Evolutionary conservation across 2,113 vertebrate genomes (phyloP), one percentile per base, ranked within the genome.

Genomic region (Halcyon malimbica): DNA sequence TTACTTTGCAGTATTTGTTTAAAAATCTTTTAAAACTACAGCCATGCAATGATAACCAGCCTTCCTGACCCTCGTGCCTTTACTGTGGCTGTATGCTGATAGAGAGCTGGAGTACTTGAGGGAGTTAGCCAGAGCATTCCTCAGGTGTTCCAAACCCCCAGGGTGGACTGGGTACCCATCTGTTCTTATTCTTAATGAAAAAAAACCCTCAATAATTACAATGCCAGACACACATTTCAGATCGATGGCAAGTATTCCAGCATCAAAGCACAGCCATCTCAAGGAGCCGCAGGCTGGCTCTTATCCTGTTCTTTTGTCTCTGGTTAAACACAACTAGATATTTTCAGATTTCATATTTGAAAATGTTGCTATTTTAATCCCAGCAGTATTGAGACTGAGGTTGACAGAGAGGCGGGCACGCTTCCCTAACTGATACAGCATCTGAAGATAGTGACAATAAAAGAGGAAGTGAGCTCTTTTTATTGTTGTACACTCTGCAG

Each of bases 11-110:
- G 16, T n/a, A 11, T n/a, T 60, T 29, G 5, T 73, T 73, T 77
- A 13, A 51, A 71, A 54, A 64, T 64, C 16, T 0, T 33, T 9
- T 5, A 23, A 31, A 78, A 74, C 7, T 4, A 13, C 31, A n/a
- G 33, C 31, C 1, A 13, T 17, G 1, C 0, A 16, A 7, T 37
- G 44, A 11, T 35, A n/a, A 6, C 19, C 21, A 65, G 24, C 44
- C 26, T 78, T 92, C 5, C 17, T 57, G 44, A 69, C 57, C 23
- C 23, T 69, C 2, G 12, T 3, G 11, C 46, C 50, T 83, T 75
- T 18, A 3, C 33, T 5, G 1, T 59, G 63, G 20, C 35, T 59
- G 31, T 31, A 5, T 20, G 1, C 1, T 44, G 53, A 23, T 74
- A 42, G 78, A 57, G 23, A 74, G 10, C 54, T 46, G 13, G 20